Base-by-base conservation (phyloP, 2,113 vertebrate species). In the Misgurnus anguillicaudatus region DNA sequence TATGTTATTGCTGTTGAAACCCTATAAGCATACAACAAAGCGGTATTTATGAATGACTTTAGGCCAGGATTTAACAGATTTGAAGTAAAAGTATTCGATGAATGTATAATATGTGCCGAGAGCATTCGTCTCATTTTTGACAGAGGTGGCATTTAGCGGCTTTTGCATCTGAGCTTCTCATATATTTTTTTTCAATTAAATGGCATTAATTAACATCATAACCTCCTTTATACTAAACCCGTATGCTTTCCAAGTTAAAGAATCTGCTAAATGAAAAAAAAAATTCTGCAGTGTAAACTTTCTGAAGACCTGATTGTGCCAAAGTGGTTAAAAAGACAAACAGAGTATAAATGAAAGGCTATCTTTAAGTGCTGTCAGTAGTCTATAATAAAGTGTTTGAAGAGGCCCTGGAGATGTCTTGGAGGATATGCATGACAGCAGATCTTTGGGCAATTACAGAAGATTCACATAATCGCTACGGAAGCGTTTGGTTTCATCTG, bases 371-470 rank as follows among this genome's bases (percentile, higher is more conserved):
- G 8, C 67, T 36, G 68, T 70, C 68, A 55, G 68, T 17, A 19
- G 47, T 36, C 36, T 53, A n/a, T 17, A 70, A 36, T 10, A 48
- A 31, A 1, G 6, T 14, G 51, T 55, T 39, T n/a, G 24, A 39
- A 57, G 53, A 19, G 14, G 41, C 17, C 39, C 39, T 66, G 64
- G 39, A 66, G 67, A 68, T 90, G 67, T 69, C 36, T 69, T 14
- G 51, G 16, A 69, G 24, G 47, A 53, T 38, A 31, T 39, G 51
- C 17, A 17, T 57, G 51, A 57, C 68, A 39, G 68, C n/a, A 71
- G 51, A 39, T 71, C 47, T 13, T 42, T 24, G 65, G 31, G 42
- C 42, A 48, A 31, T 68, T 48, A 39, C 16, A 13, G 68, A 39
- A 71, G 68, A 13, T 71, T 71, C 42, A 21, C 24, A 19, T 62